Base-by-base conservation (phyloP, 30 jellyfish, hydroid and myxozoan genomes). In the Aurelia coerulea region DNA sequence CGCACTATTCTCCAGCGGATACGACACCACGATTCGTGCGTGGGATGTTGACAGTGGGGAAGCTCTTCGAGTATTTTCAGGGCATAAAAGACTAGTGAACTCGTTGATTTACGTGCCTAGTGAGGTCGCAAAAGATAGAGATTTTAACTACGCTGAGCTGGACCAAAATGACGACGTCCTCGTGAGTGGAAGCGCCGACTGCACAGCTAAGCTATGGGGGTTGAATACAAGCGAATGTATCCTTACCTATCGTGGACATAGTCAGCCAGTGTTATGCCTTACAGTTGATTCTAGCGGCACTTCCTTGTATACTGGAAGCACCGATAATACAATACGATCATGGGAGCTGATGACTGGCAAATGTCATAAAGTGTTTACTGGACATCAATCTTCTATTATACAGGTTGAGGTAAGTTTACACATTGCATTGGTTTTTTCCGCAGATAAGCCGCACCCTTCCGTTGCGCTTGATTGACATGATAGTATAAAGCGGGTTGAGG, bases 11-110 rank as follows among this genome's bases (percentile, higher is more conserved):
- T 94, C 99, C 5, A 90, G 97, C 37, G 85, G 97, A 33, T 94
- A 94, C 62, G 99, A 94, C 85, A 95, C 92, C 19, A 87, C 95
- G 31, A 81, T 90, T 7, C 73, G 99, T 3, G 94, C 92, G 12
- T 94, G 99, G 99, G 91, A 89, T 70, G 88, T 90, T 60, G 96
- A 84, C 77, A 89, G 80, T 56, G 99, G 99, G 46, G 99, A 94
- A 83, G 75, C 90, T 53, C 60, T 80, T 67, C 93, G 96, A 16
- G 92, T 78, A 53, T 94, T 81, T 81, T 81, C 73, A 50, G 99
- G 99, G 59, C 99, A 94, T 74, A 83, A 84, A 29, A 84, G 90
- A 62, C 91, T 96, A 65, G 97, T 89, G 41, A 84, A 88, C 67
- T 97, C 99, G 56, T 65, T 94, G 81, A 74, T 89, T 15, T 94